These are phyloP conservation scores for Automeris io DNA, from an alignment of 2,888 invertebrate species.

Conservation along the genomic window DNA sequence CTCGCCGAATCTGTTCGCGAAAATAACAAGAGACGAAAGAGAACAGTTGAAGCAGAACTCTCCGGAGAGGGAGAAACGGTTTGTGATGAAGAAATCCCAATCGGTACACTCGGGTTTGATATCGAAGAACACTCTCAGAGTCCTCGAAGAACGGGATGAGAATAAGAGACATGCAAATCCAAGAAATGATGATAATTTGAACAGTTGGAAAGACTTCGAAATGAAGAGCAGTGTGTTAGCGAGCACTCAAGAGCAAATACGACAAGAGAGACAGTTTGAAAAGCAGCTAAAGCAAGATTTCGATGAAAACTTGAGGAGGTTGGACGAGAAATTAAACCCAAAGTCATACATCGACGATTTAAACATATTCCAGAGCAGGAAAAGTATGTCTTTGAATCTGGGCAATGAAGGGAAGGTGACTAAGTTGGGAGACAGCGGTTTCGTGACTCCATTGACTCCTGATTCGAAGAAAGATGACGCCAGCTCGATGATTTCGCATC, in stretches of 20 bases:
- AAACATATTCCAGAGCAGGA: constrained; percentile 48
- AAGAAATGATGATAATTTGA: constrained; percentile 57
- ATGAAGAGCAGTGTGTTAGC: constrained; percentile 78
- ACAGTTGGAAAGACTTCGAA: constrained; percentile 42
- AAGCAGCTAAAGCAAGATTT: constrained; percentile 66
- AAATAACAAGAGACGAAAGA: constrained; percentile 37
- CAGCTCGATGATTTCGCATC: constrained; percentile 77
- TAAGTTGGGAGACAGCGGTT: constrained; percentile 75
- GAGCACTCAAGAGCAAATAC: constrained; percentile 81
- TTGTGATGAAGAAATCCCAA: constrained; percentile 63
- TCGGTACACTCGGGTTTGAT: constrained; percentile 65
- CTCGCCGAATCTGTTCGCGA: constrained; percentile 63
- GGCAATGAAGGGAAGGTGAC: constrained; percentile 25
- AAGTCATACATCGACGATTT: constrained; percentile 49
- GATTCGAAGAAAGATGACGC: constrained; percentile 59
- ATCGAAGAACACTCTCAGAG: constrained; percentile 59
- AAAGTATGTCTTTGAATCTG: constrained; percentile 57
- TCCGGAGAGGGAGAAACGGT: constrained; percentile 43
- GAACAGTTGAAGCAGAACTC: constrained; percentile 25
- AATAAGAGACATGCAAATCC: constrained; percentile 13
- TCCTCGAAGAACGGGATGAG: constrained; percentile 60
- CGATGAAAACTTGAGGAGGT: constrained; percentile 57
- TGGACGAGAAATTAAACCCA: constrained; percentile 44
- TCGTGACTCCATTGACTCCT: constrained; percentile 80
- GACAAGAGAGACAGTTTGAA: constrained; percentile 77